phyloP scores from a whole-genome alignment of 2,113 vertebrate species.

The Centropristis striata region DNA sequence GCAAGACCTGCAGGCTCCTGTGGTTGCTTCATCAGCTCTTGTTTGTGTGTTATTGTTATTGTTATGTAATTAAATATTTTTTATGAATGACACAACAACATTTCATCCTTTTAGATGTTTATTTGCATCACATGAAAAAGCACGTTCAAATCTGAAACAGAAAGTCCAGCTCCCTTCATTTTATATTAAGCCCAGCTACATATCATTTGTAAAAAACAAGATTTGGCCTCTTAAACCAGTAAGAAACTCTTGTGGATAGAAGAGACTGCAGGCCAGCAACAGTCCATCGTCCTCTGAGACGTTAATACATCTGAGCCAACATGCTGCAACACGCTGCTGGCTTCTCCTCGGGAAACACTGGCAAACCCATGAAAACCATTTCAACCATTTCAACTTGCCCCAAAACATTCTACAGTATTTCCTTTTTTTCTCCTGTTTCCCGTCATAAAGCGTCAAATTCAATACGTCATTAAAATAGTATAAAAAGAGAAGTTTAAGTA shows the following conservation, averaged over 20 bases:
- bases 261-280: conserved; percentile 83
- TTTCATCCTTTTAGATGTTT: conserved; percentile 50
- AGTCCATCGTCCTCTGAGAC: conserved; percentile 53
- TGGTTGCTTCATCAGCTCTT: conserved; percentile 8
- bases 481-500: conserved; percentile 72
- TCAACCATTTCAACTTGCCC: conserved; percentile 8
- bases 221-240: conserved; percentile 72
- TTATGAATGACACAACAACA: conserved; percentile 22
- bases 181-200: conserved; percentile 55
- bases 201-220: conserved; percentile 48
- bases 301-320: conserved; percentile 54
- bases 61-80: conserved; percentile 48
- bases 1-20: conserved; percentile 18
- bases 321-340: conserved; percentile 59
- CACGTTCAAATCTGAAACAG: conserved; percentile 63
- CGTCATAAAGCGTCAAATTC: conserved; percentile 21
- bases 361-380: conserved; percentile 35
- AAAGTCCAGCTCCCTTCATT: conserved; percentile 85
- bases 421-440: neutral
- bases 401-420: neutral
- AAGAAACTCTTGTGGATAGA: conserved; percentile 73
- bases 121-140: conserved; percentile 69
- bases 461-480: conserved; percentile 64
- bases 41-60: conserved; percentile 1
- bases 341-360: conserved; percentile 24